These are phyloP conservation scores for Cromileptes altivelis DNA, from an alignment of 2,113 vertebrate genomes.

Conservation along the genomic window DNA sequence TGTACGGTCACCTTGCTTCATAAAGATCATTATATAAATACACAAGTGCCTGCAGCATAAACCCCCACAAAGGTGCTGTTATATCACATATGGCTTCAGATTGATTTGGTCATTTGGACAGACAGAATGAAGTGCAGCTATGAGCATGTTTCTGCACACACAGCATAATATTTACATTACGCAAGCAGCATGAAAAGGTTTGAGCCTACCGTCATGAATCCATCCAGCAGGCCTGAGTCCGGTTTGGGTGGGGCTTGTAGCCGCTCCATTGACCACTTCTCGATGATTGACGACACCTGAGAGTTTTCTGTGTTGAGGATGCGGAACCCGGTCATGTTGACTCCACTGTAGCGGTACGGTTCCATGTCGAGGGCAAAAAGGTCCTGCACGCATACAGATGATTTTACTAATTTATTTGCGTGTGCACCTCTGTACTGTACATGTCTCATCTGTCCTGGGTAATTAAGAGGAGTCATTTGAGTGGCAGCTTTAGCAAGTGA, in stretches of 20 bases:
- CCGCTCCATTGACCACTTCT: conserved; percentile 99
- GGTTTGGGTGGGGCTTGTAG: conserved; percentile 98
- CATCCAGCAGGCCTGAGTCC: conserved; percentile 98
- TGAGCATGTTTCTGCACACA: conserved; percentile 26
- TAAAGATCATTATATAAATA: conserved; percentile 1
- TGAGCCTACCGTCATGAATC: conserved; percentile 96
- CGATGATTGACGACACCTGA: conserved; percentile 97
- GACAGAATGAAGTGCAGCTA: background rate
- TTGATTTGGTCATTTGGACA: conserved; percentile 32
- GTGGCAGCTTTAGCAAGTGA: conserved; percentile 19
- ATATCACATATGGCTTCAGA: conserved; percentile 1
- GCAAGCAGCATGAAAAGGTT: conserved; percentile 9
- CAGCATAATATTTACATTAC: conserved; percentile 30
- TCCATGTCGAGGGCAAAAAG: conserved; percentile 98
- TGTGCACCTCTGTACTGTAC: background rate
- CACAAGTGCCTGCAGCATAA: conserved; percentile 15
- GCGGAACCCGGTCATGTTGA: conserved; percentile 98
- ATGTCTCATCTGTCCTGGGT: conserved; percentile 3
- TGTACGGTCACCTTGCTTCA: background rate
- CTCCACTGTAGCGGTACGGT: conserved; percentile 96
- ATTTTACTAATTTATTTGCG: background rate
- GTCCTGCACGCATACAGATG: conserved; percentile 84
- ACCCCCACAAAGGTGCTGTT: background rate
- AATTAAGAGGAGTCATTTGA: conserved; percentile 36
- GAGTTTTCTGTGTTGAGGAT: conserved; percentile 97